Evolutionary conservation across 2,113 vertebrate genomes (phyloP).

Genomic region (Odontesthes bonariensis): DNA sequence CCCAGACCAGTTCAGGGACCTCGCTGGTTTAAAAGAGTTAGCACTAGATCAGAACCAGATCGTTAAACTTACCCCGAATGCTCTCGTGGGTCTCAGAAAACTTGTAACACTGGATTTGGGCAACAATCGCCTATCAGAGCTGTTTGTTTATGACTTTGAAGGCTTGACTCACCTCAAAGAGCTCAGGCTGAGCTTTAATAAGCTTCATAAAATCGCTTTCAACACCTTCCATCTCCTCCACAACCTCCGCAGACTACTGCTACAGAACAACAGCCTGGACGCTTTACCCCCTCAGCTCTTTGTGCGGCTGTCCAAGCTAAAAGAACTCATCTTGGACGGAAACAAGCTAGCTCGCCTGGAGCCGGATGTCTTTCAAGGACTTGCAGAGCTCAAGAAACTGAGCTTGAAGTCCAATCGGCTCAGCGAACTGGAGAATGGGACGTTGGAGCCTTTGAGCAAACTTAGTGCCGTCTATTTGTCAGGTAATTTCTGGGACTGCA

Average conservation of each 20-base stretch:
- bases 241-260: conserved; percentile 59
- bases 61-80: conserved; percentile 24
- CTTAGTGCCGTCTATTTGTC: conserved; percentile 53
- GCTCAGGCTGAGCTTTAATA: conserved; percentile 68
- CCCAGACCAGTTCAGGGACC: conserved; percentile 50
- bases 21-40: conserved; percentile 58
- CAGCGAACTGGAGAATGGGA: conserved; percentile 36
- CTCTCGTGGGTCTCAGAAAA: conserved; percentile 48
- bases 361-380: conserved; percentile 53
- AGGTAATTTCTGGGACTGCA: conserved; percentile 75
- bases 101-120: conserved; percentile 59
- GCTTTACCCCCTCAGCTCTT: conserved; percentile 54
- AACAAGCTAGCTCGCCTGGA: conserved; percentile 62
- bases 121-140: conserved; percentile 47
- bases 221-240: conserved; percentile 44
- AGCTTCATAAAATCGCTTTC: conserved; percentile 38
- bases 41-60: conserved; percentile 63
- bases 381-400: conserved; percentile 59
- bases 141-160: conserved; percentile 40
- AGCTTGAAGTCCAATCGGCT: conserved; percentile 73
- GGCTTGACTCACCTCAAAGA: conserved; percentile 52
- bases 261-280: conserved; percentile 68
- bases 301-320: conserved; percentile 35
- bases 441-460: conserved; percentile 49
- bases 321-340: conserved; percentile 71